Evolutionary conservation across 2,888 invertebrate species (phyloP), one percentile per base, ranked within the genome.

Genomic region (Mycalesis mineus): DNA sequence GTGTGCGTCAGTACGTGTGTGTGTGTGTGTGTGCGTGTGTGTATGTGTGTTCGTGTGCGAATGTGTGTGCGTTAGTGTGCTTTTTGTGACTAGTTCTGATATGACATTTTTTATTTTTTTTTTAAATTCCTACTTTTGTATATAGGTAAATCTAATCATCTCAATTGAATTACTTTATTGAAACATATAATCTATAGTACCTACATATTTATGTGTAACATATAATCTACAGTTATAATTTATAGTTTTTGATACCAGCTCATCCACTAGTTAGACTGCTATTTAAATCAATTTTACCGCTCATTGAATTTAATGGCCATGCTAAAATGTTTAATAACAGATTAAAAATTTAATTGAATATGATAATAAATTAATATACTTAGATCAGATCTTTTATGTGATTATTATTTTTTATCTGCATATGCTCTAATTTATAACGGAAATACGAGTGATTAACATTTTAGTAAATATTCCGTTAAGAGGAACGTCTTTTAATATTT

Each of bases 281-380:
- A 56, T 61, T 61, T 13, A 47, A 61, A 61, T 61, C 48, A 48
- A 61, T 52, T 52, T 14, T 5, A 45, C 8, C 14, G 47, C 40
- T 48, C 48, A 56, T 55, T 61, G 55, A 61, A 51, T 61, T 55
- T 53, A 61, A 61, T 61, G n/a, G 33, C n/a, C 17, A 33, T 22
- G 41, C 33, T 44, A 42, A 58, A 52, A 48, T 36, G 44, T 55
- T 22, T 58, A 52, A 52, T 41, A 33, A 45, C 31, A 17, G 42
- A 40, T 55, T 49, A 33, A 42, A n/a, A 47, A 33, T 48, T 55
- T 55, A 49, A 49, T 58, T 48, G 55, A 52, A 52, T 58, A n/a
- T 58, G 31, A 47, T 50, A 48, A 57, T 57, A 54, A 57, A 54
- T 54, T 45, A 33, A 53, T 47, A 41, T 48, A 22, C 5, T 22